phyloP scores from a whole-genome alignment of 2,113 vertebrate species.

The Bungarus multicinctus region DNA sequence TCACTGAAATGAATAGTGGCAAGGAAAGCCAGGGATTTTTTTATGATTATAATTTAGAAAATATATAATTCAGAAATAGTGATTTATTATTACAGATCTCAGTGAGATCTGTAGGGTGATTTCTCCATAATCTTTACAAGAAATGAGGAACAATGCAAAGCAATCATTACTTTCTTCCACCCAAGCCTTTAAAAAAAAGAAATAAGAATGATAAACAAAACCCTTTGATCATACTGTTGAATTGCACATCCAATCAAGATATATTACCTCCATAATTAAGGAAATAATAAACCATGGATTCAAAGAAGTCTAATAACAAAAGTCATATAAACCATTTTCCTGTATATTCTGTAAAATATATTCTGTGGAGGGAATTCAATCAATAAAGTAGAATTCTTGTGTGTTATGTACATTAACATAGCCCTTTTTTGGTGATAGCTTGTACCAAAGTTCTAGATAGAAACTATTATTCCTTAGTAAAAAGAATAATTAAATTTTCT shows the following conservation, averaged over 20 bases:
- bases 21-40: neutral
- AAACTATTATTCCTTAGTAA: neutral
- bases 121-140: neutral
- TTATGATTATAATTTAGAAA: neutral
- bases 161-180: neutral
- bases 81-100: neutral
- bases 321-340: neutral
- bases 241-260: neutral
- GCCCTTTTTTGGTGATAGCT: neutral
- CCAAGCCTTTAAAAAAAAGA: neutral
- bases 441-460: neutral
- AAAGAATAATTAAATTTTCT: neutral
- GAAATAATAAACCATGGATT: neutral
- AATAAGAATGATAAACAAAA: neutral
- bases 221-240: neutral
- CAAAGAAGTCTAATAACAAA: neutral
- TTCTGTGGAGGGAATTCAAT: neutral
- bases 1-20: neutral
- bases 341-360: neutral
- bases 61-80: neutral
- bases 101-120: neutral
- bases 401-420: neutral
- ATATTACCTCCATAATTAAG: neutral
- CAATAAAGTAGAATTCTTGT: neutral
- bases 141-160: neutral